phyloP scores from a whole-genome alignment of 2,113 vertebrate genomes.

The Tautogolabrus adspersus region DNA sequence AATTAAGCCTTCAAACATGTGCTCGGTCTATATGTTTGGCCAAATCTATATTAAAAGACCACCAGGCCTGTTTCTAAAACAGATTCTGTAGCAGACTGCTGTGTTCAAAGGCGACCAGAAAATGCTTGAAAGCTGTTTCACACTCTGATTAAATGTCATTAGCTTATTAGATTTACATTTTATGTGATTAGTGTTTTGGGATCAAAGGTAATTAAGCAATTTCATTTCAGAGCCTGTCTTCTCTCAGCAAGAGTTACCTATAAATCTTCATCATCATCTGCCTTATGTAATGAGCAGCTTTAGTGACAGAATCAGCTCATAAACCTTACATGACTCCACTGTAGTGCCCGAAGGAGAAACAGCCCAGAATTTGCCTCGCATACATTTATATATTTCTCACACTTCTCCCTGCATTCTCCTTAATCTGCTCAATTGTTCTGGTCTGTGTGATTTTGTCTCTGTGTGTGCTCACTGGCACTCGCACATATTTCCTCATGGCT shows the following conservation, averaged over 20 bases:
- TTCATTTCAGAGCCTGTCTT: not conserved
- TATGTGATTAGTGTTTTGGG: not conserved
- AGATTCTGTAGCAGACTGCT: no score
- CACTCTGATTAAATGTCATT: not conserved
- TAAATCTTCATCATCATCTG: constrained; percentile 1
- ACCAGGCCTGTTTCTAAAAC: no score
- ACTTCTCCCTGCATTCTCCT: not conserved
- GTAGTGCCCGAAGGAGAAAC: not conserved
- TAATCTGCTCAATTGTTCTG: not conserved
- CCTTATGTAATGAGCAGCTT: constrained; percentile 13
- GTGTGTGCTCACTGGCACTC: constrained; percentile 10
- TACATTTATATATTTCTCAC: not conserved
- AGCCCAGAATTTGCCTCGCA: not conserved
- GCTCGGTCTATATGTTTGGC: no score
- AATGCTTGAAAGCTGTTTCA: not conserved
- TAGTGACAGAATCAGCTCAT: not conserved
- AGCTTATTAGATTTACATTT: not conserved
- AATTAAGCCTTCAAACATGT: no score
- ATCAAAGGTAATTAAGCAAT: constrained; percentile 13
- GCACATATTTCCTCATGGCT: constrained; percentile 35
- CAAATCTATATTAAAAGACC: no score
- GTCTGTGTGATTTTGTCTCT: constrained; percentile 10
- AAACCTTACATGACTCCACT: not conserved
- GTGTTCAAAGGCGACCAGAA: not conserved
- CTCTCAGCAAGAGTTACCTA: not conserved